Conservation (phyloP, 2,888 invertebrate genomes). For the Eristalis tenax region DNA sequence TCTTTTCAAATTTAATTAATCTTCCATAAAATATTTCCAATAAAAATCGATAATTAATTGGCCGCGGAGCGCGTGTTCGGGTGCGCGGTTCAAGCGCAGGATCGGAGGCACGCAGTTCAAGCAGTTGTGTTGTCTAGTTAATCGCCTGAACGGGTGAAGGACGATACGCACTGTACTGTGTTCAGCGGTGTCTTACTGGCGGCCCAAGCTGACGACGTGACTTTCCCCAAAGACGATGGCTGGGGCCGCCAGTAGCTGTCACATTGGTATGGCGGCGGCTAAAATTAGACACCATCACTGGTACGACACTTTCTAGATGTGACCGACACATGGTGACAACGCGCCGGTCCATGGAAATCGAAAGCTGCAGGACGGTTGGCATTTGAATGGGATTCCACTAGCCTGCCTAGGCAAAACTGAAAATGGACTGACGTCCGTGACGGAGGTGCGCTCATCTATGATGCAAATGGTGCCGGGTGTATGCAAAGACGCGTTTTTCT, state of each 20-base stretch:
- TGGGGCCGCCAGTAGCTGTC: slow-evolving; percentile 44
- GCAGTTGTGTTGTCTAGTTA: slow-evolving; percentile 43
- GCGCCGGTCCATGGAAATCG: slow-evolving; percentile 61
- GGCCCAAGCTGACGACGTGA: slow-evolving; percentile 54
- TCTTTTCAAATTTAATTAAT: slow-evolving; percentile 61
- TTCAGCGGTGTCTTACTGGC: slow-evolving; percentile 52
- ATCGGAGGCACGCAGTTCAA: slow-evolving; percentile 22
- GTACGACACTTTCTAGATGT: slow-evolving; percentile 58
- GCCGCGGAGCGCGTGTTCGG: neutral
- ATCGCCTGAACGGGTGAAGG: slow-evolving; percentile 64
- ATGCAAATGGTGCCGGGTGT: slow-evolving; percentile 15
- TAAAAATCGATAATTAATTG: slow-evolving; percentile 64
- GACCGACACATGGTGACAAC: slow-evolving; percentile 17
- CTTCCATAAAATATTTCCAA: slow-evolving; percentile 57
- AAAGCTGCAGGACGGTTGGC: slow-evolving; percentile 60
- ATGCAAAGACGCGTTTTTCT: slow-evolving; percentile 53
- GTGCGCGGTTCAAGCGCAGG: slow-evolving; percentile 7
- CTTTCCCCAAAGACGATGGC: slow-evolving; percentile 47
- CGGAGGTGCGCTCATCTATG: slow-evolving; percentile 21
- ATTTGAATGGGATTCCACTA: slow-evolving; percentile 49
- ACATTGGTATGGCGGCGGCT: slow-evolving; percentile 27
- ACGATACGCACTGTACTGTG: slow-evolving; percentile 47
- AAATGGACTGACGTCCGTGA: slow-evolving; percentile 45
- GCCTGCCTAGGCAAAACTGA: slow-evolving; percentile 1
- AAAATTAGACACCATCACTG: slow-evolving; percentile 60